Percentiles rank a stretch among this genome's conserved stretches.
These are phyloP conservation scores for Boloria euphrosyne DNA, from an alignment of 2,888 invertebrate species.

Conservation along the genomic window DNA sequence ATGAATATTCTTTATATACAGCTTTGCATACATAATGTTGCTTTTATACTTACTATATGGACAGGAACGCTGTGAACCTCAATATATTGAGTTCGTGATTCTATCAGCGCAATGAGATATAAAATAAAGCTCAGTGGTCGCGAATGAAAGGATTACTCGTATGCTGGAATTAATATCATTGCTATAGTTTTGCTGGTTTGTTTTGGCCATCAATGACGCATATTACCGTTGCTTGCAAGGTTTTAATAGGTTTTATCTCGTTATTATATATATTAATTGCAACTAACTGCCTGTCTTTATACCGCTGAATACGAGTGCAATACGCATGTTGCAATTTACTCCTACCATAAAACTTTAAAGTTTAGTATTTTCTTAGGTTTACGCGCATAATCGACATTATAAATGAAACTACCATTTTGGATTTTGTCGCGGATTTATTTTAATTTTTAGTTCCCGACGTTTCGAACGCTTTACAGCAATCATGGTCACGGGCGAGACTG, in stretches of 20 bases:
- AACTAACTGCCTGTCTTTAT: neutral
- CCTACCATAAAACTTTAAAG: too few relatives aligned
- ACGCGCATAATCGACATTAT: too few relatives aligned
- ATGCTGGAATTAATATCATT: constrained; percentile 29
- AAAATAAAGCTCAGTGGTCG: constrained; percentile 57
- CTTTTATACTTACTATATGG: neutral
- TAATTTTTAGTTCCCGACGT: too few relatives aligned
- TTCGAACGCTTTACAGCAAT: too few relatives aligned
- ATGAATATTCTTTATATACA: neutral
- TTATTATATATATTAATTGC: neutral
- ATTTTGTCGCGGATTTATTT: too few relatives aligned
- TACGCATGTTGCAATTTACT: too few relatives aligned
- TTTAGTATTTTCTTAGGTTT: too few relatives aligned
- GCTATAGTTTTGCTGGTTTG: constrained; percentile 18
- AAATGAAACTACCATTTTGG: too few relatives aligned
- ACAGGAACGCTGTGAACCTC: neutral
- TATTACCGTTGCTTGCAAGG: constrained; percentile 7
- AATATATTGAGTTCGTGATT: constrained; percentile 44
- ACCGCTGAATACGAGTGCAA: too few relatives aligned
- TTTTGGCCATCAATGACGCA: constrained; percentile 5
- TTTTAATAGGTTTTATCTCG: neutral
- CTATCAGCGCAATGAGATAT: constrained; percentile 66
- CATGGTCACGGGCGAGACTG: too few relatives aligned
- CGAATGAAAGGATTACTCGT: constrained; percentile 39
- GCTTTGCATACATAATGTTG: neutral